Evolutionary conservation across 2,888 invertebrate species (phyloP).

Genomic region (Cosmorhoe ocellata): DNA sequence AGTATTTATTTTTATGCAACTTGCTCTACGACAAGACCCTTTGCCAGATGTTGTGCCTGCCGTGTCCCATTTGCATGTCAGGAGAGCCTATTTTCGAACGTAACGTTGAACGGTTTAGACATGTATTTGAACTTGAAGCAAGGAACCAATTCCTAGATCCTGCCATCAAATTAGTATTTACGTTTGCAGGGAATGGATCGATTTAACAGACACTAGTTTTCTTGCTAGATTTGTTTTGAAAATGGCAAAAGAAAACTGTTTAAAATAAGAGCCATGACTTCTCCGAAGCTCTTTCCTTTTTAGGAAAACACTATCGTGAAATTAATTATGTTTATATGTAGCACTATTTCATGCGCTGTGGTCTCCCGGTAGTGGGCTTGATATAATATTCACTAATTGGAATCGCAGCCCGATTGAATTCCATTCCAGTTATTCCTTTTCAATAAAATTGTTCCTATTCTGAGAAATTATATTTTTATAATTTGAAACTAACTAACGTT

Average conservation of each 20-base stretch:
- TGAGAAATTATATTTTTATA: not conserved
- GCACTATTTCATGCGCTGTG: conserved; percentile 9
- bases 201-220: no score
- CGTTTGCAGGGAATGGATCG: not conserved
- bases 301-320: no score
- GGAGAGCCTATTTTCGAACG: conserved; percentile 46
- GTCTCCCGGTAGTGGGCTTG: conserved; percentile 17
- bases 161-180: conserved; percentile 20
- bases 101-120: conserved; percentile 12
- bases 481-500: no score
- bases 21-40: conserved; percentile 4
- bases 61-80: conserved; percentile 50
- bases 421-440: conserved; percentile 8
- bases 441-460: not conserved
- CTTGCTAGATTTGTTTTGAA: not conserved
- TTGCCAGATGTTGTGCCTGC: conserved; percentile 8
- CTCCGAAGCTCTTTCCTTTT: no score
- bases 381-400: conserved; percentile 23
- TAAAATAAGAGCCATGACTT: conserved; percentile 1
- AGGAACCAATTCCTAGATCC: conserved; percentile 27
- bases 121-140: no score
- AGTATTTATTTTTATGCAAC: not conserved
- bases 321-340: no score
- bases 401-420: conserved; percentile 16
- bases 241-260: not conserved